Conservation (phyloP, 1,140 invertebrate genomes). For the Drosophila nannoptera region DNA sequence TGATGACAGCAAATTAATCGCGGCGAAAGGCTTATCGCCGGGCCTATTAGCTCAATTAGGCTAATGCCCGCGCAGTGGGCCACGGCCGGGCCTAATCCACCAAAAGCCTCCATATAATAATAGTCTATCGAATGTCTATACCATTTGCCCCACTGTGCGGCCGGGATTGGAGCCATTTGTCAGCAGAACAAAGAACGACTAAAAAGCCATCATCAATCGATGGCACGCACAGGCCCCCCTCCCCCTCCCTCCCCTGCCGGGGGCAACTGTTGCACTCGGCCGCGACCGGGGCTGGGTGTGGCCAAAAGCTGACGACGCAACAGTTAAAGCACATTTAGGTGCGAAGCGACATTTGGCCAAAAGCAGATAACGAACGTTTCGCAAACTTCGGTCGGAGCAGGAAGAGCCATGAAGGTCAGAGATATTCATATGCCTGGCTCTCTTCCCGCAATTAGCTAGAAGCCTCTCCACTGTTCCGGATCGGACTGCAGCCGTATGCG, state of each 20-base stretch:
- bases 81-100: not conserved
- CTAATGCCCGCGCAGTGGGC: constrained; percentile 21
- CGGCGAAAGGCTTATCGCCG: constrained; percentile 10
- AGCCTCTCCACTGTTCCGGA: too few species aligned
- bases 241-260: too few species aligned
- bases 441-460: too few species aligned
- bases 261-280: constrained; percentile 35
- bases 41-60: constrained; percentile 13
- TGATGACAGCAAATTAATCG: constrained; percentile 61
- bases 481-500: too few species aligned
- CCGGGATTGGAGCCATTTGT: constrained; percentile 23
- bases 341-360: too few species aligned
- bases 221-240: constrained; percentile 24
- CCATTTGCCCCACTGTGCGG: constrained; percentile 8
- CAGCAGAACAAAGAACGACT: constrained; percentile 8
- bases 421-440: too few species aligned
- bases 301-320: constrained; percentile 21
- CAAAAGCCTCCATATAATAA: too few species aligned
- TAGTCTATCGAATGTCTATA: too few species aligned
- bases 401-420: too few species aligned
- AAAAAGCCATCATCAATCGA: constrained; percentile 32
- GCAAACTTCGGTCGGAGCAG: too few species aligned
- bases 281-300: constrained; percentile 15
- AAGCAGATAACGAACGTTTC: too few species aligned
- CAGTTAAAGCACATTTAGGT: constrained; percentile 11